Conservation (phyloP, 2,888 invertebrate species). For the Andrena hattorfiana region DNA sequence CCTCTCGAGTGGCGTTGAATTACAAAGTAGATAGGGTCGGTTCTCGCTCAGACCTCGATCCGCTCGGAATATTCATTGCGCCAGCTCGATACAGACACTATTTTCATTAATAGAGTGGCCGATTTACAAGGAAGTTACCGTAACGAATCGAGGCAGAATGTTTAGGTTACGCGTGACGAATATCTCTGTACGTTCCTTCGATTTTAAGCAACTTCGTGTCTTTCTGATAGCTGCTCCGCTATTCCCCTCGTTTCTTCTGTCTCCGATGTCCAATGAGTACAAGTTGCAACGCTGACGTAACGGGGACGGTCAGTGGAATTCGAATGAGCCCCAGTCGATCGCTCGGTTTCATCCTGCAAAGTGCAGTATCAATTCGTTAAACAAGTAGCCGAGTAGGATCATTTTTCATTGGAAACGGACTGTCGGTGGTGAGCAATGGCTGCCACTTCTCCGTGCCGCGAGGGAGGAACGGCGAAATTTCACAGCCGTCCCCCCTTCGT, state of each 20-base stretch:
- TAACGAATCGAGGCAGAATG: background rate
- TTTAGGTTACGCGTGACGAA: background rate
- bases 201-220: too few species aligned
- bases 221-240: background rate
- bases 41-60: constrained; percentile 10
- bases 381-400: constrained; percentile 27
- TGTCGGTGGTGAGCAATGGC: constrained; percentile 28
- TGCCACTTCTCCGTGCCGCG: constrained; percentile 26
- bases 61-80: constrained; percentile 36
- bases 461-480: constrained; percentile 43
- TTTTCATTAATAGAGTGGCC: background rate
- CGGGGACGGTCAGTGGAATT: constrained; percentile 1
- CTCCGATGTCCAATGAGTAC: background rate
- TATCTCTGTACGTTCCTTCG: too few species aligned
- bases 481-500: background rate
- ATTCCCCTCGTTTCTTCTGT: background rate
- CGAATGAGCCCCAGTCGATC: background rate
- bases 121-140: background rate
- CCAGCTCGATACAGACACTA: constrained; percentile 16
- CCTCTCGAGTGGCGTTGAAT: constrained; percentile 18
- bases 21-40: constrained; percentile 33
- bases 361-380: constrained; percentile 55
- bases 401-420: constrained; percentile 39
- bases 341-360: constrained; percentile 33
- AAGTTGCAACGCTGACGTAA: constrained; percentile 11